phyloP scores from a whole-genome alignment of 2,888 invertebrate genomes.

The Elegia similella region DNA sequence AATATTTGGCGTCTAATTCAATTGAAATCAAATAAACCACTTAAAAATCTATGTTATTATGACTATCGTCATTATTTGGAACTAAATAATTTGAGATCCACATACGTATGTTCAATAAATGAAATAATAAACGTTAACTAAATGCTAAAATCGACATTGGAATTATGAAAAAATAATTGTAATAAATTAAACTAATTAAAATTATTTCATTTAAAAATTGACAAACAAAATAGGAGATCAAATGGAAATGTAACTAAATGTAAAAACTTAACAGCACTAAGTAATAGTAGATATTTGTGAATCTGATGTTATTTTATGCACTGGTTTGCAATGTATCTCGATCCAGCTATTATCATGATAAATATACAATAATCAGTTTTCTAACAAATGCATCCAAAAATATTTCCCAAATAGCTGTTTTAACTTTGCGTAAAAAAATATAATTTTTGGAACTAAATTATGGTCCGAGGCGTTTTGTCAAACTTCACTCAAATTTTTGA shows the following conservation, averaged over 20 bases:
- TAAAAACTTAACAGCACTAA: constrained; percentile 71
- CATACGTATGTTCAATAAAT: constrained; percentile 44
- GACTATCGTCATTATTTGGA: constrained; percentile 76
- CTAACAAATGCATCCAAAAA: constrained; percentile 31
- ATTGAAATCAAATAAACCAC: constrained; percentile 48
- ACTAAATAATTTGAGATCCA: constrained; percentile 76
- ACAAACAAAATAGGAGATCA: constrained; percentile 77
- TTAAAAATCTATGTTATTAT: constrained; percentile 51
- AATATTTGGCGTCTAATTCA: constrained; percentile 75
- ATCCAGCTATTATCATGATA: constrained; percentile 14
- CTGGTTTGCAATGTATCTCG: constrained; percentile 32
- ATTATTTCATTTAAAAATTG: constrained; percentile 58
- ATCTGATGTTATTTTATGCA: constrained; percentile 24
- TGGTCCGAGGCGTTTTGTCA: constrained; percentile 65
- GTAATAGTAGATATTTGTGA: constrained; percentile 29
- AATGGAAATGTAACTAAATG: constrained; percentile 67
- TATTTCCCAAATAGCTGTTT: constrained; percentile 25
- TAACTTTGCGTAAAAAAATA: constrained; percentile 31
- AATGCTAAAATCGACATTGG: constrained; percentile 42
- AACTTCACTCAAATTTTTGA: constrained; percentile 74
- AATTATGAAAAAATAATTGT: constrained; percentile 38
- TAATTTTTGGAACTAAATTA: constrained; percentile 26
- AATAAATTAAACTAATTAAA: constrained; percentile 69
- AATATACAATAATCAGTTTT: not conserved
- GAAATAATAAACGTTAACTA: constrained; percentile 39